phyloP scores from a whole-genome alignment of 2,797 vertebrate genomes.

The Lutjanus campechanus region DNA sequence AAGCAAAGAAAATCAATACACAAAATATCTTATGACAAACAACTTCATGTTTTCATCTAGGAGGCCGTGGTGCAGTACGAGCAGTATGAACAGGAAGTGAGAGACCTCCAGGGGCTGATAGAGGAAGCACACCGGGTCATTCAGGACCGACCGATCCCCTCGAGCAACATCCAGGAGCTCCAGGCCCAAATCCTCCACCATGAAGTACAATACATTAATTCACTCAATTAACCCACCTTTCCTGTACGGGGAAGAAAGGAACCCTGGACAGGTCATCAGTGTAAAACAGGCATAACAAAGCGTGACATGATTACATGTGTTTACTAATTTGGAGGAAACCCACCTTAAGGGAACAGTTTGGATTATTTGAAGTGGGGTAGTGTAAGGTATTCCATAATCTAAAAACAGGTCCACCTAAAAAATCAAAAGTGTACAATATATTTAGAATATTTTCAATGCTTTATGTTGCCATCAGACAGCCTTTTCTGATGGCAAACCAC shows the following conservation, averaged over 20 bases:
- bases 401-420: no score
- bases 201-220: conserved; percentile 84
- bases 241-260: not conserved
- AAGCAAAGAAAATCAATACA: not conserved
- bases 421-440: no score
- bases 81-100: conserved; percentile 97
- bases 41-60: conserved; percentile 74
- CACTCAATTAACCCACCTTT: not conserved
- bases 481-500: no score
- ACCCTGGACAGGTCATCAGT: not conserved
- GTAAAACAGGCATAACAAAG: not conserved
- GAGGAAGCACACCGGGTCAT: conserved; percentile 94
- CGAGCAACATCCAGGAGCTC: conserved; percentile 96
- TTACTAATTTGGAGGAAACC: not conserved
- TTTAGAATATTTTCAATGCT: no score
- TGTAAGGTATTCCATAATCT: no score
- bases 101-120: conserved; percentile 93
- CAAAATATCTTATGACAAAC: not conserved
- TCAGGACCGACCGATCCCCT: conserved; percentile 91
- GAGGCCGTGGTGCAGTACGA: conserved; percentile 97
- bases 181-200: conserved; percentile 95
- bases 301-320: not conserved
- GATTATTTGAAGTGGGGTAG: no score
- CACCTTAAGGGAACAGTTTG: no score
- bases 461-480: no score